A percentile compares a stretch with the other conserved stretches of the same genome.
phyloP scores from a whole-genome alignment of 64 coral and sea anemone genomes.

The Porites australiensis region DNA sequence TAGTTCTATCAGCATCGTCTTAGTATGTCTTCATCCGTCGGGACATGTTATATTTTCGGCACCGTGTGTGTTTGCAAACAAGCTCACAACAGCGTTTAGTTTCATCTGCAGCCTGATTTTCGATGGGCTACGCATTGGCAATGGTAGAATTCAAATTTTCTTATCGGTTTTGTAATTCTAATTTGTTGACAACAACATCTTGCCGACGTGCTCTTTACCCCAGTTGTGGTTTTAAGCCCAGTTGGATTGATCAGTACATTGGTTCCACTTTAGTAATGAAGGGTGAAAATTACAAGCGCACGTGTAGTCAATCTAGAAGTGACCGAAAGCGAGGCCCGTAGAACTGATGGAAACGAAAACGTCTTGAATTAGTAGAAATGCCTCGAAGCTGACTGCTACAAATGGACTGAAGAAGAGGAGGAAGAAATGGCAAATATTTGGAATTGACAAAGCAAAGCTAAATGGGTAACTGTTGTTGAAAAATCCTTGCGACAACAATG shows the following conservation, averaged over 20 bases:
- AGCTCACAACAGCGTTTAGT: neutral
- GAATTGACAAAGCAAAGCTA: neutral
- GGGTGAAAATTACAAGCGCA: neutral
- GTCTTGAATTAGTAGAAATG: neutral
- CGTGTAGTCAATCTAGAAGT: neutral
- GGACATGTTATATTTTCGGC: neutral
- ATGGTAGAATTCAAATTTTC: neutral
- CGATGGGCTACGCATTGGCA: neutral
- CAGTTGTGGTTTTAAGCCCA: neutral
- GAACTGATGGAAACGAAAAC: no score
- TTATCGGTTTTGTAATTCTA: conserved; percentile 61
- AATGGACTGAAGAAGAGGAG: neutral
- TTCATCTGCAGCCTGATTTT: neutral
- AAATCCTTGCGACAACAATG: neutral
- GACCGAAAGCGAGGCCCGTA: neutral
- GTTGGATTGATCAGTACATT: neutral
- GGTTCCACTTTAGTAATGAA: neutral
- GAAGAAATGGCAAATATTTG: neutral
- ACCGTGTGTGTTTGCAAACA: neutral
- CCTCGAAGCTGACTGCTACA: neutral
- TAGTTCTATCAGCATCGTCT: neutral
- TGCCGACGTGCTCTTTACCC: neutral
- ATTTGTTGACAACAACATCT: conserved; percentile 31
- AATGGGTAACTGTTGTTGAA: neutral
- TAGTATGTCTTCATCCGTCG: neutral